Base-by-base conservation (phyloP, 2,113 vertebrate species). In the Pedionomus torquatus region DNA sequence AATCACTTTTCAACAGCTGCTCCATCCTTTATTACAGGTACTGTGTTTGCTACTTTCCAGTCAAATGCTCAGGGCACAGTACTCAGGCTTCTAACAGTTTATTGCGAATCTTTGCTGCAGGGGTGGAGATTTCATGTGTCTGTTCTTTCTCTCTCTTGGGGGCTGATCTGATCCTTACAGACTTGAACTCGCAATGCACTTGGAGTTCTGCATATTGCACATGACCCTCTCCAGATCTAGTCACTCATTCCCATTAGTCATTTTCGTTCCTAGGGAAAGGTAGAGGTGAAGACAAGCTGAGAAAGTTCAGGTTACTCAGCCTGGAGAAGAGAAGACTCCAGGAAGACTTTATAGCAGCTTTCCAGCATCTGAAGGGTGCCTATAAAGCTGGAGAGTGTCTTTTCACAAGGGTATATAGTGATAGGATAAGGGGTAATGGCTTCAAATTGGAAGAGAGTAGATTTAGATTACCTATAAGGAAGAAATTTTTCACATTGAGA, bases 1-100 rank as follows among this genome's bases (percentile, higher is more conserved):
- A 89, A 95, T 88, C 87, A 72, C 75, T 89, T 90, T 87, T 61
- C 66, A 76, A n/a, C 94, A 95, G 84, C 92, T 96, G 87, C 90
- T 96, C 75, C 78, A 69, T 72, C 87, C 75, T 90, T 93, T 93
- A 72, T 87, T 83, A 77, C 84, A 93, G 84, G 87, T 91, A 48
- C 52, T 0, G 3, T 82, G 82, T 71, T 84, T 91, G 65, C 61
- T n/a, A 4, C 80, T 95, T 84, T 64, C 82, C 78, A 91, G 84
- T 85, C 84, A 90, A 35, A 83, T 3, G 75, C 94, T 91, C 72
- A 41, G 91, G 93, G 91, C 95, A 93, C 55, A 87, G 64, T 39
- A 89, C 77, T 91, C 65, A 37, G 78, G 87, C 88, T 94, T 89
- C 79, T 91, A 92, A 37, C 18, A 60, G 61, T 79, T 96, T 89